These are phyloP conservation scores for Phalera bucephala DNA, from an alignment of 2,888 invertebrate genomes.

Conservation along the genomic window DNA sequence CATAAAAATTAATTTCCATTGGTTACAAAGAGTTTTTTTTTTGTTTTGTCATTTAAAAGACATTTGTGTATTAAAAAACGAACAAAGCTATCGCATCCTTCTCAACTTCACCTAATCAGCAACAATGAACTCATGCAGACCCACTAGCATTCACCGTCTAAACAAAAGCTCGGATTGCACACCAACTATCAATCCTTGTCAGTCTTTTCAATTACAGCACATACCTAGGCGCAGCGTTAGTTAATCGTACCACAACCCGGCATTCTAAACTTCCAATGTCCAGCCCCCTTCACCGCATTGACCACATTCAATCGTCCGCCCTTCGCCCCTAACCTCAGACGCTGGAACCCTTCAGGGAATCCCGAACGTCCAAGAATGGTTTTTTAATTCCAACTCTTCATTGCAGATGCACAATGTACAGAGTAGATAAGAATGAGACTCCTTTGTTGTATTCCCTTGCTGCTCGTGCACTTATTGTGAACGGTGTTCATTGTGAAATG, in stretches of 20 bases:
- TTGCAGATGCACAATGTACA: constrained; percentile 57
- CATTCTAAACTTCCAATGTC: constrained; percentile 34
- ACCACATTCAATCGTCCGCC: constrained; percentile 69
- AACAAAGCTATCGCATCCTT: no score
- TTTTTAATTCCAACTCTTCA: constrained; percentile 60
- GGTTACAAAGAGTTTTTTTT: no score
- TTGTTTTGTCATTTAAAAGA: no score
- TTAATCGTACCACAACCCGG: constrained; percentile 51
- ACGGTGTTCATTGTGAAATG: constrained; percentile 12
- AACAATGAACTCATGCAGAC: neutral
- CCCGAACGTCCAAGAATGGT: constrained; percentile 48
- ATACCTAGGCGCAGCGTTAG: constrained; percentile 41
- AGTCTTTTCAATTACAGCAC: constrained; percentile 26
- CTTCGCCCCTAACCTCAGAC: constrained; percentile 52
- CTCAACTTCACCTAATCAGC: no score
- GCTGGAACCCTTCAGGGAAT: constrained; percentile 55
- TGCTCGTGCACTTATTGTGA: constrained; percentile 8
- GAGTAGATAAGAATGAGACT: constrained; percentile 51
- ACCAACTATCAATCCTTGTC: constrained; percentile 25
- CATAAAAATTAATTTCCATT: no score
- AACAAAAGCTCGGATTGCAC: neutral
- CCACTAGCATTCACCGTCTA: neutral
- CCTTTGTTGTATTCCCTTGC: constrained; percentile 39
- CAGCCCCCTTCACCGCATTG: constrained; percentile 49
- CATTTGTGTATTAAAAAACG: no score